These are phyloP conservation scores for Trichomycterus rosablanca DNA, from an alignment of 2,113 vertebrate species.

Conservation along the genomic window DNA sequence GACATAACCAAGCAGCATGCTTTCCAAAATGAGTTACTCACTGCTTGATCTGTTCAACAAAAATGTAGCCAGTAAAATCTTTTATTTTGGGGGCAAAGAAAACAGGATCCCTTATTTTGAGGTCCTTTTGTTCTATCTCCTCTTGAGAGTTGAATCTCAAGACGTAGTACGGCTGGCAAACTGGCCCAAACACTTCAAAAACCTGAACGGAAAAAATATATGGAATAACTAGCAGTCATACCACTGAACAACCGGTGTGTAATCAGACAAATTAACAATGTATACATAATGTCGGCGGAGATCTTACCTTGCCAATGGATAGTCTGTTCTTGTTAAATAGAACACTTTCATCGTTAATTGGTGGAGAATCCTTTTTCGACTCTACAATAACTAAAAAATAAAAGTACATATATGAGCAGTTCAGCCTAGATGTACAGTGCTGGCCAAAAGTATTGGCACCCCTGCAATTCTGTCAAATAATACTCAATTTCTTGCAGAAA, in stretches of 20 bases:
- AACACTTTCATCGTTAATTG: conserved; percentile 40
- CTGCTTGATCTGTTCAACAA: conserved; percentile 75
- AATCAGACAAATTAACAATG: too few relatives aligned
- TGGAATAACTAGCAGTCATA: background rate
- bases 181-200: conserved; percentile 93
- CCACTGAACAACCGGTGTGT: too few relatives aligned
- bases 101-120: conserved; percentile 73
- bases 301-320: conserved; percentile 37
- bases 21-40: conserved; percentile 43
- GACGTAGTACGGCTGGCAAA: conserved; percentile 85
- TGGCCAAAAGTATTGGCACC: too few relatives aligned
- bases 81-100: conserved; percentile 82
- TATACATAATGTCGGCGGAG: too few relatives aligned
- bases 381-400: conserved; percentile 38
- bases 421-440: too few relatives aligned
- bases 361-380: conserved; percentile 31
- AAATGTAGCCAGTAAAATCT: conserved; percentile 87
- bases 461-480: too few relatives aligned
- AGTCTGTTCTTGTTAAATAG: conserved; percentile 32
- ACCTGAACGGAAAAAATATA: conserved; percentile 66
- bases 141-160: conserved; percentile 81
- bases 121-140: conserved; percentile 71
- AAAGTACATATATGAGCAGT: too few relatives aligned
- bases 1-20: background rate
- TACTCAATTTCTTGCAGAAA: too few relatives aligned